Percentiles rank a stretch among this genome's conserved stretches.
Evolutionary conservation across 1,140 invertebrate genomes (phyloP).

Genomic region (Drosophila busckii): DNA sequence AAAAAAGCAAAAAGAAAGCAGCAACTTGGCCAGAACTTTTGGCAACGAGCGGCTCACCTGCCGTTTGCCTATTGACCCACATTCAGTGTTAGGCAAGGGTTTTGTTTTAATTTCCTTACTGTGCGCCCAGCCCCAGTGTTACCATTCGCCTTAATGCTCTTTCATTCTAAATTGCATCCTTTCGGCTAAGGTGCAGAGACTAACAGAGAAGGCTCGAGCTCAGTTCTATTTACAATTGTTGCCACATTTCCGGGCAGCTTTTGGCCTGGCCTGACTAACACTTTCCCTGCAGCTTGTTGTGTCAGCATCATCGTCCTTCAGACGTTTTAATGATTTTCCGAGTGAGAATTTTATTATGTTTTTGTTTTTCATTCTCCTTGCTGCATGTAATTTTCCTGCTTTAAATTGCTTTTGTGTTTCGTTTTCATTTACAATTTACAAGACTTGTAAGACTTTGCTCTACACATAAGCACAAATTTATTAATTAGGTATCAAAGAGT

Average conservation of each 20-base stretch:
- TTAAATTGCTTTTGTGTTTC: constrained; percentile 60
- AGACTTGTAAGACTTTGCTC: constrained; percentile 4
- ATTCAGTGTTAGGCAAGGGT: constrained; percentile 33
- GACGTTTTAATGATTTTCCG: constrained; percentile 70
- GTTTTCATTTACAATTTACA: constrained; percentile 41
- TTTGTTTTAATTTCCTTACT: constrained; percentile 65
- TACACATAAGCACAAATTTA: constrained; percentile 44
- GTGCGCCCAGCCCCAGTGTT: constrained; percentile 14
- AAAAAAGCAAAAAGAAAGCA: too few species aligned
- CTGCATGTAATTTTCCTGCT: constrained; percentile 49
- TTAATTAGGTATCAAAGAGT: constrained; percentile 62
- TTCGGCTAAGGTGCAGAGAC: constrained; percentile 20
- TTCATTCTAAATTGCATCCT: constrained; percentile 69
- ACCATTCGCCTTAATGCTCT: constrained; percentile 65
- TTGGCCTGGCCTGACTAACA: constrained; percentile 5
- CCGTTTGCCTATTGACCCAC: constrained; percentile 49
- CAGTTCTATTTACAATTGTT: constrained; percentile 59
- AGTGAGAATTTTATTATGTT: constrained; percentile 47
- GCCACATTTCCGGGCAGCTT: constrained; percentile 59
- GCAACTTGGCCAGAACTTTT: constrained; percentile 24
- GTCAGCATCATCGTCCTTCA: constrained; percentile 44
- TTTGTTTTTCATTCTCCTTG: constrained; percentile 8
- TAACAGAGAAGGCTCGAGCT: not conserved
- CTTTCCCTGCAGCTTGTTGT: not conserved
- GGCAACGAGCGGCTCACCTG: constrained; percentile 13